Evolutionary conservation across 1,140 invertebrate genomes (phyloP).

Genomic region (Diprion similis): DNA sequence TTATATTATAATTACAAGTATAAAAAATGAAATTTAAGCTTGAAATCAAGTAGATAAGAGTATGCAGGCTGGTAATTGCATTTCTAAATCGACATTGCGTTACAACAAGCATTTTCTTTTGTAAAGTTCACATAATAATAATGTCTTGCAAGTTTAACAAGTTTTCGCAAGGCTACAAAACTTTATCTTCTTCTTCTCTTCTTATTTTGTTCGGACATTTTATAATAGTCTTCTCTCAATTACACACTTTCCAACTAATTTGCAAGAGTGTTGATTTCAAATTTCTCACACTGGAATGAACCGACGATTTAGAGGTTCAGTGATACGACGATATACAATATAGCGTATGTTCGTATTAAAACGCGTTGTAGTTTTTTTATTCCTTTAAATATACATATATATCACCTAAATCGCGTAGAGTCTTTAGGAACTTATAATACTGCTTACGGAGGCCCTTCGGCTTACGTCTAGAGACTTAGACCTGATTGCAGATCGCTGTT

Average conservation of each 20-base stretch:
- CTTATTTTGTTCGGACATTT: neutral
- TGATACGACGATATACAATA: neutral
- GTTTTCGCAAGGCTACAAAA: neutral
- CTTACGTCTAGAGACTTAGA: constrained; percentile 28
- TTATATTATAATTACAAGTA: neutral
- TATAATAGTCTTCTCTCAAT: neutral
- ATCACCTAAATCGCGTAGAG: constrained; percentile 2
- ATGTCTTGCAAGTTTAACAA: neutral
- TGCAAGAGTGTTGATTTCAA: neutral
- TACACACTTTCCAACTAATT: constrained; percentile 1
- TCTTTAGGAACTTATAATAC: constrained; percentile 54
- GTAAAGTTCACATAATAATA: neutral
- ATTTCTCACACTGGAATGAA: neutral
- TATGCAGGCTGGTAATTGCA: neutral
- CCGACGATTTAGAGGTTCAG: neutral
- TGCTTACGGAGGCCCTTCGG: constrained; percentile 42
- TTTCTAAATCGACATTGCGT: neutral
- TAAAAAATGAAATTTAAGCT: neutral
- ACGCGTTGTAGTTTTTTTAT: neutral
- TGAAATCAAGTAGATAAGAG: neutral
- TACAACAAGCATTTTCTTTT: neutral
- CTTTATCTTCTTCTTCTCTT: neutral
- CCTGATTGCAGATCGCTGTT: constrained; percentile 14
- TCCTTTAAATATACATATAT: neutral
- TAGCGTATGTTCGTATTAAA: neutral